Conservation (phyloP, 2,113 vertebrate species). For the Pyxicephalus adspersus region DNA sequence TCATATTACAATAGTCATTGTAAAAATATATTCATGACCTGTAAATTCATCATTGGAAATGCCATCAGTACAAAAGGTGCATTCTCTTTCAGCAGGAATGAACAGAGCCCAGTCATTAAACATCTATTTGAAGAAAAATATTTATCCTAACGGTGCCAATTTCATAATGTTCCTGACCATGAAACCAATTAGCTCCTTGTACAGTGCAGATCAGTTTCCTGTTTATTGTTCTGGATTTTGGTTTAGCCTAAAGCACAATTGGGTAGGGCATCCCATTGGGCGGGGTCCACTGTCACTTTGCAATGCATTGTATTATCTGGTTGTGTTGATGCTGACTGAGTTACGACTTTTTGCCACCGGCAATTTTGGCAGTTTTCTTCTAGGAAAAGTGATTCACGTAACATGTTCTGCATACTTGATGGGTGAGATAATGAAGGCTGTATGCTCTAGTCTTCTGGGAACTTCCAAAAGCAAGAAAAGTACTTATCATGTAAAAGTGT, state of each 20-base stretch:
- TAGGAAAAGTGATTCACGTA: not conserved
- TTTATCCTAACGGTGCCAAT: not conserved
- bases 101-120: too few relatives aligned
- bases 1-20: too few relatives aligned
- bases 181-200: conserved; percentile 8
- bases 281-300: conserved; percentile 12
- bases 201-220: not conserved
- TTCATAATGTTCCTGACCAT: not conserved
- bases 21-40: too few relatives aligned
- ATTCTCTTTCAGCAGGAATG: too few relatives aligned
- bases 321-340: not conserved
- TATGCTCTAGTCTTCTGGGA: not conserved
- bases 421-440: not conserved
- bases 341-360: not conserved
- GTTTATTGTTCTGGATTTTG: conserved; percentile 12
- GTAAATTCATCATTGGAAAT: too few relatives aligned
- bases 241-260: not conserved
- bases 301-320: not conserved
- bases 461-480: conserved; percentile 1
- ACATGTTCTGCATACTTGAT: conserved; percentile 9
- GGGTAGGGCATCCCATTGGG: not conserved
- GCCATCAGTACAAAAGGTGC: too few relatives aligned
- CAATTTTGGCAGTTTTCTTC: conserved; percentile 19
- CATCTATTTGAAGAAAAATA: not conserved
- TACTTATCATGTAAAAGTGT: not conserved